Percentiles rank a stretch among this genome's conserved stretches.
phyloP scores from a whole-genome alignment of 2,797 vertebrate genomes.

The Anniella stebbinsi region DNA sequence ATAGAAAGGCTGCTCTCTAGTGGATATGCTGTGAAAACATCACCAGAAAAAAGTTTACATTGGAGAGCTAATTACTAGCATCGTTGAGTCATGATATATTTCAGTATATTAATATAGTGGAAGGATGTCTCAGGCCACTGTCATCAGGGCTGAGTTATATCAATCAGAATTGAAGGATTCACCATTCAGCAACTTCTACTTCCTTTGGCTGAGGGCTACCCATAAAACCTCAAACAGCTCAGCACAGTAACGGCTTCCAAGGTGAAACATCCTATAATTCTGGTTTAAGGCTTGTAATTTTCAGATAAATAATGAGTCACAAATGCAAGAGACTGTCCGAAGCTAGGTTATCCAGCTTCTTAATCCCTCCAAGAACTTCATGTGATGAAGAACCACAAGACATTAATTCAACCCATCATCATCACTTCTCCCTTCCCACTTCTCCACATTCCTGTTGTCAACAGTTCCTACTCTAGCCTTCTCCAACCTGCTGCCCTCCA shows the following conservation, averaged over 20 bases:
- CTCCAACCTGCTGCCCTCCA: background rate
- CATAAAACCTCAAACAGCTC: background rate
- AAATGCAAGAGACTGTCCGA: background rate
- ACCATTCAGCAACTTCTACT: background rate
- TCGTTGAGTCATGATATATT: background rate
- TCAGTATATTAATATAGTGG: background rate
- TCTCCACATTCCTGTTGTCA: background rate
- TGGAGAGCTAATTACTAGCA: background rate
- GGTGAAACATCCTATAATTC: background rate
- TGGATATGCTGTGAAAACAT: constrained; percentile 10
- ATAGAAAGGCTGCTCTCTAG: constrained; percentile 31
- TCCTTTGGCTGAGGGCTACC: background rate
- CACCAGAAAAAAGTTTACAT: background rate
- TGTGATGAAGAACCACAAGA: background rate
- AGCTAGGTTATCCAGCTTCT: background rate
- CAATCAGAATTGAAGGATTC: background rate
- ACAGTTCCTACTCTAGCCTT: background rate
- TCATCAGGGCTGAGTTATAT: background rate
- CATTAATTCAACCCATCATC: background rate
- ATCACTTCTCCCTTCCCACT: background rate
- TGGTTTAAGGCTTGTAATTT: background rate
- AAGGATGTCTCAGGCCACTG: background rate
- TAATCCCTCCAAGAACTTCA: background rate
- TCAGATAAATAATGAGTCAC: background rate
- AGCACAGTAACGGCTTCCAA: background rate